A percentile compares a stretch with the other conserved stretches of the same genome.
These are phyloP conservation scores for Macaria liturata DNA, from an alignment of 2,888 invertebrate genomes.

Conservation along the genomic window DNA sequence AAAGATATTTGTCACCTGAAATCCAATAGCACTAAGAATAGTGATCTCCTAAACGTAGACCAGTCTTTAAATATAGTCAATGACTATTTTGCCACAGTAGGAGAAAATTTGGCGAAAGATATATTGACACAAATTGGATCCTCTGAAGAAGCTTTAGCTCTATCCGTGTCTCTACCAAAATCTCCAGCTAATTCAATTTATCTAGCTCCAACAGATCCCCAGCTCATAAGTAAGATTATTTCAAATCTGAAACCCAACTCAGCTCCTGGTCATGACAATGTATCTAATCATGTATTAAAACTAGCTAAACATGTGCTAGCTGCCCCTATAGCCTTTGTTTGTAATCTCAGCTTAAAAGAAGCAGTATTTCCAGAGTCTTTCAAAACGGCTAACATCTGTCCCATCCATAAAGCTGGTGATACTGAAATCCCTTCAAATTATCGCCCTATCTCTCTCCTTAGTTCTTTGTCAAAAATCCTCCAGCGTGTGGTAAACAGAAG, in stretches of 20 bases:
- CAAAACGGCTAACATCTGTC: background rate
- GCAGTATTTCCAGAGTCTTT: background rate
- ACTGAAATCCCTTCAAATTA: background rate
- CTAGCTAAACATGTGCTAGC: background rate
- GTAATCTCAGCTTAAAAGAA: background rate
- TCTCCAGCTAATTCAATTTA: background rate
- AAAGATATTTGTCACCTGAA: background rate
- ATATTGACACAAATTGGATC: background rate
- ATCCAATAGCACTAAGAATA: background rate
- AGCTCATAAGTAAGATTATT: background rate
- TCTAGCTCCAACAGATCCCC: background rate
- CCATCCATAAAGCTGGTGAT: background rate
- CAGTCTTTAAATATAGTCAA: background rate
- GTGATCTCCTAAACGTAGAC: background rate
- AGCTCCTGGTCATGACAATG: background rate
- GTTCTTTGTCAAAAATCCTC: background rate
- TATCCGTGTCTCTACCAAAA: background rate
- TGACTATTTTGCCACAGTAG: too few relatives aligned
- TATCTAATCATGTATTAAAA: background rate
- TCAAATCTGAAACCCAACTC: background rate
- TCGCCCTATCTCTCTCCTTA: background rate
- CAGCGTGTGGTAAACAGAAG: background rate
- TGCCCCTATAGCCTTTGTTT: background rate
- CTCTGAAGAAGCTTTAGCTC: background rate
- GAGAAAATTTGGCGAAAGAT: too few relatives aligned